These are phyloP conservation scores for Dicyrtoma fusca DNA, from an alignment of 2,888 invertebrate genomes.

Conservation along the genomic window DNA sequence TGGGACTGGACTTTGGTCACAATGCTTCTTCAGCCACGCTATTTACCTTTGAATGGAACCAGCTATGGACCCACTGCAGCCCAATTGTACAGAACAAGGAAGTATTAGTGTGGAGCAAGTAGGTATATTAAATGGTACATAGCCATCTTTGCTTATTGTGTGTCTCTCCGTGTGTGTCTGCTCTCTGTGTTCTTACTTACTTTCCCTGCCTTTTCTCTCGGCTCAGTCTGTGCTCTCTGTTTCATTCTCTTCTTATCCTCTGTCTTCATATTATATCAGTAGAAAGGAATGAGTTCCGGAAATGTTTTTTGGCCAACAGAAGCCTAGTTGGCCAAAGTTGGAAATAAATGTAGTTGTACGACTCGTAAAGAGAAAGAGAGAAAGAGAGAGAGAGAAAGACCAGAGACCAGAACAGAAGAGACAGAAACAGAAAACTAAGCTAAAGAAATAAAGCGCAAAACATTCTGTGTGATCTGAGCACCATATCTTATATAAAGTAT, in stretches of 20 bases:
- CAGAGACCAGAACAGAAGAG: too few species aligned
- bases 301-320: constrained; percentile 33
- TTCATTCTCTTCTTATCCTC: constrained; percentile 15
- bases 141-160: constrained; percentile 7
- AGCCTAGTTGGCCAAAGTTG: constrained; percentile 16
- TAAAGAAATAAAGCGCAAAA: constrained; percentile 4
- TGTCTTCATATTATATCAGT: too few species aligned
- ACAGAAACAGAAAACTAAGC: too few species aligned
- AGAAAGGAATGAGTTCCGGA: constrained; percentile 37
- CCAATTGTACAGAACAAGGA: too few species aligned
- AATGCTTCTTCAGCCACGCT: too few species aligned
- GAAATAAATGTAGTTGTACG: constrained; percentile 16
- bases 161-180: not conserved
- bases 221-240: too few species aligned
- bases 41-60: too few species aligned
- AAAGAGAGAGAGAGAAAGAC: not conserved
- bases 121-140: not conserved
- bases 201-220: too few species aligned
- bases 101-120: too few species aligned
- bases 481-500: too few species aligned
- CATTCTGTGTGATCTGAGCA: not conserved
- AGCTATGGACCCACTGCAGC: too few species aligned
- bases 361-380: not conserved
- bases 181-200: constrained; percentile 12
- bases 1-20: too few species aligned